These are phyloP conservation scores for Caloenas nicobarica DNA, from an alignment of 2,113 vertebrate genomes.

Conservation along the genomic window DNA sequence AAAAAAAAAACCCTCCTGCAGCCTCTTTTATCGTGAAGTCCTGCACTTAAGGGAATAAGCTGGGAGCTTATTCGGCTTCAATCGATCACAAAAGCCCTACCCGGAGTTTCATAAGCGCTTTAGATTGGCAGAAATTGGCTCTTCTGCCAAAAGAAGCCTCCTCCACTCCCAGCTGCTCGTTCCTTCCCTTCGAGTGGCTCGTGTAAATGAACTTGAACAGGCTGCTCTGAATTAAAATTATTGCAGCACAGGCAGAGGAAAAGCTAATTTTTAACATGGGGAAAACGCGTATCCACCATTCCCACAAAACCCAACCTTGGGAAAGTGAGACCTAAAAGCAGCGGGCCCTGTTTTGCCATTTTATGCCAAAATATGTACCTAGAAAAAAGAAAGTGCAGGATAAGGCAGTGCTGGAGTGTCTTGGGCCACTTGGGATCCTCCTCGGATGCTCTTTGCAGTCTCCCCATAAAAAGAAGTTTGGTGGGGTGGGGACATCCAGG, in stretches of 20 bases:
- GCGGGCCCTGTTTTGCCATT: not conserved
- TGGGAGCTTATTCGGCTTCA: not conserved
- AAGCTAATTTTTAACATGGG: not conserved
- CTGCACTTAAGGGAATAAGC: not conserved
- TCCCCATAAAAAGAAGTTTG: not conserved
- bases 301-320: not conserved
- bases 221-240: slow-evolving; percentile 35
- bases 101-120: not conserved
- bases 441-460: rapidly evolving
- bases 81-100: not conserved
- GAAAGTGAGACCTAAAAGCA: not conserved
- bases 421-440: not conserved
- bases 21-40: not conserved
- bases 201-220: not conserved
- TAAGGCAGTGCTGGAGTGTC: not conserved
- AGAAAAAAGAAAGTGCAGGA: not conserved
- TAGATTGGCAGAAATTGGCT: not conserved
- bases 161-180: slow-evolving; percentile 46
- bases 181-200: not conserved
- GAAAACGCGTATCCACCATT: not conserved
- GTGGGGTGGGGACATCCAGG: not conserved
- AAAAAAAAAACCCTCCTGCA: no score
- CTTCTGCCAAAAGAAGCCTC: slow-evolving; percentile 41
- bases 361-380: not conserved
- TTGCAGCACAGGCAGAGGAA: not conserved